phyloP scores from a whole-genome alignment of 2,113 vertebrate genomes.

The Entomyzon cyanotis region DNA sequence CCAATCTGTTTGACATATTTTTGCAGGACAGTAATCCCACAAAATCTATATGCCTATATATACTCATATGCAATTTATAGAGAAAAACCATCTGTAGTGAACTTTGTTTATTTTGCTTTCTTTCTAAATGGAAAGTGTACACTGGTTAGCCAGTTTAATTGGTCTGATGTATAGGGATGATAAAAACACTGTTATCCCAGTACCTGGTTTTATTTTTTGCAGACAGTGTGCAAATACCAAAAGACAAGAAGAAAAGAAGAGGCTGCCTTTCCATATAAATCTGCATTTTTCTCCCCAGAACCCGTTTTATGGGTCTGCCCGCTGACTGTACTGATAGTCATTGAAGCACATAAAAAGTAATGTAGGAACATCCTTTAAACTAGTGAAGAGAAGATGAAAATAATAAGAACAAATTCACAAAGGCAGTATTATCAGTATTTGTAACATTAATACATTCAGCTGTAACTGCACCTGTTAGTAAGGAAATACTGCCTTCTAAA shows the following conservation, averaged over 20 bases:
- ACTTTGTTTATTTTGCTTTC: not conserved
- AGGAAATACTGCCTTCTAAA: constrained; percentile 5
- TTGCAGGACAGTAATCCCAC: not conserved
- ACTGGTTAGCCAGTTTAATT: not conserved
- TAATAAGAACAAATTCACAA: constrained; percentile 18
- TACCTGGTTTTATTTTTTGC: not conserved
- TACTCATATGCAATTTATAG: not conserved
- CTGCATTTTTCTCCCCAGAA: not conserved
- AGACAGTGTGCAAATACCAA: not conserved
- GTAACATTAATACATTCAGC: not conserved
- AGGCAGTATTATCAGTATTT: not conserved
- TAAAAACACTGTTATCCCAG: not conserved
- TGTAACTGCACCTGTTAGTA: not conserved
- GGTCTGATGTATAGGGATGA: not conserved
- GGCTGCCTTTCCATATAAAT: not conserved
- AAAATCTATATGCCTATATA: not conserved
- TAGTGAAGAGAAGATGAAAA: not conserved
- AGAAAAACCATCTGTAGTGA: not conserved
- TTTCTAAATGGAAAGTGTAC: not conserved
- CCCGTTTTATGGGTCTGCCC: not conserved
- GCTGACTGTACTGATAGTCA: not conserved
- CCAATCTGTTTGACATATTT: not conserved
- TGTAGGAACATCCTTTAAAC: not conserved
- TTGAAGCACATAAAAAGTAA: not conserved
- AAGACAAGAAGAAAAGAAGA: not conserved